These are phyloP conservation scores for Athrips mouffetella DNA, from an alignment of 2,888 invertebrate genomes.

Conservation along the genomic window DNA sequence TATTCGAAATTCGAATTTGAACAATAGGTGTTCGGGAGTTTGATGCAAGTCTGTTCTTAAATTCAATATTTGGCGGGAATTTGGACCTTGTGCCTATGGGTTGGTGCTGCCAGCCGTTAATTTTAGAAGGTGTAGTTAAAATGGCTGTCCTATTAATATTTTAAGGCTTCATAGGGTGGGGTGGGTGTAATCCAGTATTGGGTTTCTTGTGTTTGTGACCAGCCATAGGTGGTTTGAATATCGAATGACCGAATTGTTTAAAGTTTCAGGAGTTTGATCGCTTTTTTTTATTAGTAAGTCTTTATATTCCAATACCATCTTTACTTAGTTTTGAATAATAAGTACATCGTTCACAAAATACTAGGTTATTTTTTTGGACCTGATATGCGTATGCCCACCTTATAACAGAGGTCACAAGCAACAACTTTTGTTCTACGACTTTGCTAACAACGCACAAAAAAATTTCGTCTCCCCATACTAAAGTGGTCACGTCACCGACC, in stretches of 20 bases:
- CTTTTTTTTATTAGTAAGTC: neutral
- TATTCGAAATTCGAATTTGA: conserved; percentile 39
- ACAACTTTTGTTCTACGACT: too few species aligned
- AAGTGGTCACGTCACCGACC: too few species aligned
- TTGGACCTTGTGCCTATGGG: conserved; percentile 8
- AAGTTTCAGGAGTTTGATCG: neutral
- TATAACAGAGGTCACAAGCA: too few species aligned
- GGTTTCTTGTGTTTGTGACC: conserved; percentile 6
- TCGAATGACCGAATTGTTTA: neutral
- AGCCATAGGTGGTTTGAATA: neutral
- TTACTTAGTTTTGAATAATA: neutral
- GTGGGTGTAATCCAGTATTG: conserved; percentile 11
- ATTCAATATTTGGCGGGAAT: neutral
- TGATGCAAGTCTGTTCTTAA: neutral
- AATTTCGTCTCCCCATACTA: too few species aligned
- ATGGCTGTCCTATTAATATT: conserved; percentile 32
- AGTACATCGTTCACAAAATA: too few species aligned
- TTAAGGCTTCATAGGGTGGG: conserved; percentile 29
- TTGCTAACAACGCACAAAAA: too few species aligned
- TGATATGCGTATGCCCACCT: too few species aligned
- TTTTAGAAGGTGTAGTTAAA: neutral
- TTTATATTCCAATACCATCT: too few species aligned
- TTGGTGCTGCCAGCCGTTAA: neutral
- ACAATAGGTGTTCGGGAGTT: conserved; percentile 36
- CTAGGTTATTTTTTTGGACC: too few species aligned